These are phyloP conservation scores for Porites evermanni DNA, from an alignment of 92 coral and sea anemone genomes.

Conservation along the genomic window DNA sequence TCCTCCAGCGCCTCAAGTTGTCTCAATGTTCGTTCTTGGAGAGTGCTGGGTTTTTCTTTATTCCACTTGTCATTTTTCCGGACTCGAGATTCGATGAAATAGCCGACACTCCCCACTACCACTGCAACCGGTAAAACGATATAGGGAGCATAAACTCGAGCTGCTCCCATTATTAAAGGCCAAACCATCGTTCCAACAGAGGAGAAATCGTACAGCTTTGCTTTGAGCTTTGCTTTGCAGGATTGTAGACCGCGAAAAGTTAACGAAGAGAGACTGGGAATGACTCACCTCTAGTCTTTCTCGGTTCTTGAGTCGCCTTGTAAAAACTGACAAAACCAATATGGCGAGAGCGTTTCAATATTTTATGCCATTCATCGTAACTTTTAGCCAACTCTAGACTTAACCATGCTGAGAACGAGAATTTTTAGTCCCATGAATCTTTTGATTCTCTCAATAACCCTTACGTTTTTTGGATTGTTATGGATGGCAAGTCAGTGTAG, in stretches of 20 bases:
- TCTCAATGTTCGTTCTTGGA: conserved; percentile 90
- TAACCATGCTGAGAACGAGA: conserved; percentile 32
- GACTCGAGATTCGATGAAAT: conserved; percentile 83
- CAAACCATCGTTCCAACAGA: conserved; percentile 26
- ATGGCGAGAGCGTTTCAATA: conserved; percentile 25
- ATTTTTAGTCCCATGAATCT: conserved; percentile 63
- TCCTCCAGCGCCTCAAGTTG: conserved; percentile 82
- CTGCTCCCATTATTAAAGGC: conserved; percentile 77
- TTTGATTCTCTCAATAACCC: conserved; percentile 47
- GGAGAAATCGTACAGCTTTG: neutral
- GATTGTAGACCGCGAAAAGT: neutral
- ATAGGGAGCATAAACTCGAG: conserved; percentile 89
- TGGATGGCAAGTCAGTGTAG: conserved; percentile 72
- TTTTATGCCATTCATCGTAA: neutral
- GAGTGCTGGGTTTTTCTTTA: conserved; percentile 85
- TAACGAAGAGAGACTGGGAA: neutral
- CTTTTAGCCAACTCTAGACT: neutral
- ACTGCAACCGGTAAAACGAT: conserved; percentile 93
- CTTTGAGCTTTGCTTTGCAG: neutral
- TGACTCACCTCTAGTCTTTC: neutral
- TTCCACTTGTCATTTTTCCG: conserved; percentile 87
- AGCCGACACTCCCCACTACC: conserved; percentile 90
- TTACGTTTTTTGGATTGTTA: conserved; percentile 61
- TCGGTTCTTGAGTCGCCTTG: conserved; percentile 43
- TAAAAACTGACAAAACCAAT: conserved; percentile 10